Conservation (phyloP, 2,888 invertebrate genomes). For the Athalia cordata region DNA sequence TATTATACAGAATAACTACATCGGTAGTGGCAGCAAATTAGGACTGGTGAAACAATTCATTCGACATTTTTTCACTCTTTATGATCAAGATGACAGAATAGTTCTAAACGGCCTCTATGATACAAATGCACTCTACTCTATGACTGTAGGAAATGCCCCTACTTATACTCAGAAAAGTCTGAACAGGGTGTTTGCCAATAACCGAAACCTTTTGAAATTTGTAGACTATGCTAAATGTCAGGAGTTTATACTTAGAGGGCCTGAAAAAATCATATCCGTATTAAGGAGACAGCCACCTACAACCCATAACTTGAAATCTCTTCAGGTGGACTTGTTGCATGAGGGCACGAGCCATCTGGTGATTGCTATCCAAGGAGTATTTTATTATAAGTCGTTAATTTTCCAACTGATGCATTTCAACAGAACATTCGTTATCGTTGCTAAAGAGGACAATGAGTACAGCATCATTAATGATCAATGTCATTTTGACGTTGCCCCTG, state of each 20-base stretch:
- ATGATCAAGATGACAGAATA: conserved; percentile 68
- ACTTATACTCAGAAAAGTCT: conserved; percentile 66
- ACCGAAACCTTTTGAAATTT: conserved; percentile 69
- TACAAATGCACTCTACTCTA: conserved; percentile 66
- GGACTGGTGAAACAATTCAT: conserved; percentile 67
- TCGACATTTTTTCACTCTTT: conserved; percentile 66
- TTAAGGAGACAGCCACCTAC: conserved; percentile 66
- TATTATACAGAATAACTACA: conserved; percentile 57
- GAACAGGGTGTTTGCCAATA: conserved; percentile 63
- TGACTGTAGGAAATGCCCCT: conserved; percentile 64
- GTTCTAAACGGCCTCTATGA: conserved; percentile 68
- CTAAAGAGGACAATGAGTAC: conserved; percentile 68
- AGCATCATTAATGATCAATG: conserved; percentile 69
- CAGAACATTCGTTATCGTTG: conserved; percentile 65
- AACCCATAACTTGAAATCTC: conserved; percentile 62
- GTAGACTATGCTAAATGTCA: conserved; percentile 70
- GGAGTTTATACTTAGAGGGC: conserved; percentile 67
- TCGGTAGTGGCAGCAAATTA: conserved; percentile 60
- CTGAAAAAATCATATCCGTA: conserved; percentile 67
- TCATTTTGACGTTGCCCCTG: conserved; percentile 63
- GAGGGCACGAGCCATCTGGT: conserved; percentile 58
- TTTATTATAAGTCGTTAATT: conserved; percentile 62
- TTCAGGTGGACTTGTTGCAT: conserved; percentile 66
- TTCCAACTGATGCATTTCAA: conserved; percentile 63
- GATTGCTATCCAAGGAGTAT: conserved; percentile 66